Percentiles rank a stretch among this genome's conserved stretches.
Conservation (phyloP, 2,888 invertebrate species). For the Isoperla grammatica region DNA sequence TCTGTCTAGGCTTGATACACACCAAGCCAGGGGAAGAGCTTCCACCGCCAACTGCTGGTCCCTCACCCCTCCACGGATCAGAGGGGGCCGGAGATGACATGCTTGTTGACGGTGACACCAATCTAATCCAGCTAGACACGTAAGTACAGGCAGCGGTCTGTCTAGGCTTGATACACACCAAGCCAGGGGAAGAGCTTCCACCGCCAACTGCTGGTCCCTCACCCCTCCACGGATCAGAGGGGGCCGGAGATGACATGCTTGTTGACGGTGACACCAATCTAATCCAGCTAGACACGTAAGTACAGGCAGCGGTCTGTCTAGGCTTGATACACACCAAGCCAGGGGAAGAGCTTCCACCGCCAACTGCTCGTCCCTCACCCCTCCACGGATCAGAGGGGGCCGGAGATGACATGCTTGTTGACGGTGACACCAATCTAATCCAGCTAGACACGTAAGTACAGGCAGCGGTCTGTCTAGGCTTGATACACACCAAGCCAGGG, state of each 20-base stretch:
- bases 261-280: conserved; percentile 84
- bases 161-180: conserved; percentile 97
- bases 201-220: conserved; percentile 38
- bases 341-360: conserved; percentile 43
- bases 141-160: too few species aligned
- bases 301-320: too few species aligned
- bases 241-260: conserved; percentile 47
- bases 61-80: conserved; percentile 45
- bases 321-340: conserved; percentile 98
- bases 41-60: conserved; percentile 34
- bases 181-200: conserved; percentile 58
- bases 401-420: conserved; percentile 51
- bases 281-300: conserved; percentile 86
- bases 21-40: conserved; percentile 72
- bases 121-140: conserved; percentile 94
- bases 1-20: conserved; percentile 96
- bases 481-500: conserved; percentile 95
- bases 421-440: conserved; percentile 89
- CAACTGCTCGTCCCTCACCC: conserved; percentile 39
- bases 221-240: conserved; percentile 45
- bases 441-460: conserved; percentile 76
- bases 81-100: conserved; percentile 48
- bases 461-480: too few species aligned
- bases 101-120: conserved; percentile 69
- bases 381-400: conserved; percentile 46